Evolutionary conservation across 2,113 vertebrate species (phyloP).

Genomic region (Phodopus roborovskii): DNA sequence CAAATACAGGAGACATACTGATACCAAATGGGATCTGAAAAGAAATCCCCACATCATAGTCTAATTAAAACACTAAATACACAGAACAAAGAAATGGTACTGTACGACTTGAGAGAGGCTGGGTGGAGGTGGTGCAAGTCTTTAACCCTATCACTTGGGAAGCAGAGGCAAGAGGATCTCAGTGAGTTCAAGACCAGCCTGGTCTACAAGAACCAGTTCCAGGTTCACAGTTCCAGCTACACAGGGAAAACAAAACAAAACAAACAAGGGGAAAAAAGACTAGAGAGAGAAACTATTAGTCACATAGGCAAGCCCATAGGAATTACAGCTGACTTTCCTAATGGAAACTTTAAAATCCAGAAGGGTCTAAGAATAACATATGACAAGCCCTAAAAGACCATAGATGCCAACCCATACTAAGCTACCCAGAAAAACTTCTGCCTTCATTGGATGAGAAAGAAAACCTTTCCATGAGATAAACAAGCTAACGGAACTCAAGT

Average conservation of each 20-base stretch:
- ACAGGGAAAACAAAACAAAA: too few relatives aligned
- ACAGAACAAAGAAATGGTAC: background rate
- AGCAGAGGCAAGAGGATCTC: too few relatives aligned
- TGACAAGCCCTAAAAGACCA: background rate
- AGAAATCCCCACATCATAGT: background rate
- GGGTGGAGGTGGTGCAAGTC: too few relatives aligned
- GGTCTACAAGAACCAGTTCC: too few relatives aligned
- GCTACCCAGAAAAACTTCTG: background rate
- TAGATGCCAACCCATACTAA: background rate
- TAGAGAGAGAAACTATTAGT: background rate
- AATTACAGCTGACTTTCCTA: background rate
- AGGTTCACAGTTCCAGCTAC: too few relatives aligned
- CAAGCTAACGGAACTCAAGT: background rate
- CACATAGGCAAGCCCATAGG: background rate
- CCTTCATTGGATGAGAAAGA: background rate
- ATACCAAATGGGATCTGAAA: background rate
- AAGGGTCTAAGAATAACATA: background rate
- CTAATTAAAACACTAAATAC: background rate
- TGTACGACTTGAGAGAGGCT: too few relatives aligned
- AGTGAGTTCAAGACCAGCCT: too few relatives aligned
- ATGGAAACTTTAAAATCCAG: background rate
- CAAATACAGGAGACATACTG: background rate
- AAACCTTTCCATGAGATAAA: background rate
- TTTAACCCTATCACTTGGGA: too few relatives aligned
- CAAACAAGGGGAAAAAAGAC: too few relatives aligned